Conservation (phyloP, 2,113 vertebrate genomes). For the Passer montanus region DNA sequence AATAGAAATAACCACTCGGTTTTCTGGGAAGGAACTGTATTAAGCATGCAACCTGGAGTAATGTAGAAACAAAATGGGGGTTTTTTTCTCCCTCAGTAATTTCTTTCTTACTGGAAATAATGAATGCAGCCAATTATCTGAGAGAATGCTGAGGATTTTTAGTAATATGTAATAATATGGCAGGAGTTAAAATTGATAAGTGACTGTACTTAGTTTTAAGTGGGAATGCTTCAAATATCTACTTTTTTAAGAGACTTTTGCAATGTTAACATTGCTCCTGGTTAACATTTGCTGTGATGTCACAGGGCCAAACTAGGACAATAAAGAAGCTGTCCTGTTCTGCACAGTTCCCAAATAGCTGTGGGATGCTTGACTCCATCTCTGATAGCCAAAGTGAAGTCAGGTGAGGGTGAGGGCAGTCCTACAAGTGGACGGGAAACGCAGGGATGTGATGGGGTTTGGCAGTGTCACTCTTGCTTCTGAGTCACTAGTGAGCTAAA, state of each 20-base stretch:
- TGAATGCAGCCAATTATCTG: background rate
- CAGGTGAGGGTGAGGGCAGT: background rate
- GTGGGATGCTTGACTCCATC: background rate
- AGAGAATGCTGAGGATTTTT: background rate
- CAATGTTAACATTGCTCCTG: background rate
- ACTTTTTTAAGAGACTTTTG: background rate
- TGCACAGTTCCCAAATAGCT: background rate
- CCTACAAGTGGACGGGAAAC: background rate
- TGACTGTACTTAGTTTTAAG: background rate
- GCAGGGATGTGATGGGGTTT: background rate
- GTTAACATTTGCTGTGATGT: background rate
- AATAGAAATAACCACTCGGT: background rate
- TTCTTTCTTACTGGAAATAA: background rate
- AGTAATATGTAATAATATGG: background rate
- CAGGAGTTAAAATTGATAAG: background rate
- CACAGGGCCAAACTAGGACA: background rate
- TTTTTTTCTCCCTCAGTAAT: background rate
- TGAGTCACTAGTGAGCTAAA: background rate
- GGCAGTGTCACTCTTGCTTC: background rate
- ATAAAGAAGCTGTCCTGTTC: background rate
- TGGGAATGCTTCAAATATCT: background rate
- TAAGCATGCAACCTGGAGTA: background rate
- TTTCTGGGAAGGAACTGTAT: background rate
- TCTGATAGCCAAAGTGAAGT: background rate
- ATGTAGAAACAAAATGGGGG: background rate